Conservation (phyloP, 2,888 invertebrate species). For the Latrodectus hesperus region DNA sequence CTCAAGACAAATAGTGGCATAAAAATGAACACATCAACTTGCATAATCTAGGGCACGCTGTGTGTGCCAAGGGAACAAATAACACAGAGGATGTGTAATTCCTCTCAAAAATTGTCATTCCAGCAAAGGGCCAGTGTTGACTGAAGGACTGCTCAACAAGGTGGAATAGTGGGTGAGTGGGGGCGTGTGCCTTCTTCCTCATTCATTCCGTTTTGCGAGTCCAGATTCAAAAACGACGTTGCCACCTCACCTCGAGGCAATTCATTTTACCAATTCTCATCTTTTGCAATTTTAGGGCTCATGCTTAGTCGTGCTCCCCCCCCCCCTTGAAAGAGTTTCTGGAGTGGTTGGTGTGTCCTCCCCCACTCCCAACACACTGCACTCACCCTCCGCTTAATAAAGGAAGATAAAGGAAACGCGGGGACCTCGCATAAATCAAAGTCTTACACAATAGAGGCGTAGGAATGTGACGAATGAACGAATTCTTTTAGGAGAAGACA, state of each 20-base stretch:
- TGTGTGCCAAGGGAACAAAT: constrained; percentile 54
- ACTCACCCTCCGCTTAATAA: too few species aligned
- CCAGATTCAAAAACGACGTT: too few species aligned
- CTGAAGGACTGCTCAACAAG: constrained; percentile 46
- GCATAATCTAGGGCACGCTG: constrained; percentile 12
- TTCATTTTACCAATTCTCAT: constrained; percentile 53
- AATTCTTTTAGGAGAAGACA: too few species aligned
- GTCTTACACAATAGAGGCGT: too few species aligned
- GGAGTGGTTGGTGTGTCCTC: too few species aligned
- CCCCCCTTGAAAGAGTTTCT: background rate
- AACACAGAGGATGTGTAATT: constrained; percentile 38
- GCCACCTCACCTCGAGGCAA: constrained; percentile 19
- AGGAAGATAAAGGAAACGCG: too few species aligned
- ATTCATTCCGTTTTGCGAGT: constrained; percentile 27
- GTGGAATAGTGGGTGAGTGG: background rate
- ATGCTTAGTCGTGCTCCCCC: constrained; percentile 31
- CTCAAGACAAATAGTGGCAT: constrained; percentile 44
- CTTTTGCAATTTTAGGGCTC: constrained; percentile 21
- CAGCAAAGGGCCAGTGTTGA: constrained; percentile 58
- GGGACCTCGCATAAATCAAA: too few species aligned
- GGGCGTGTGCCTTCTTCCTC: constrained; percentile 16
- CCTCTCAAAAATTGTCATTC: constrained; percentile 67
- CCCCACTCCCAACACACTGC: too few species aligned
- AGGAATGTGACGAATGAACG: too few species aligned
- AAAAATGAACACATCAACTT: constrained; percentile 50